Percentiles rank a stretch among this genome's conserved stretches.
These are phyloP conservation scores for Hydroisotoma schaefferi DNA, from an alignment of 2,888 invertebrate genomes.

Conservation along the genomic window DNA sequence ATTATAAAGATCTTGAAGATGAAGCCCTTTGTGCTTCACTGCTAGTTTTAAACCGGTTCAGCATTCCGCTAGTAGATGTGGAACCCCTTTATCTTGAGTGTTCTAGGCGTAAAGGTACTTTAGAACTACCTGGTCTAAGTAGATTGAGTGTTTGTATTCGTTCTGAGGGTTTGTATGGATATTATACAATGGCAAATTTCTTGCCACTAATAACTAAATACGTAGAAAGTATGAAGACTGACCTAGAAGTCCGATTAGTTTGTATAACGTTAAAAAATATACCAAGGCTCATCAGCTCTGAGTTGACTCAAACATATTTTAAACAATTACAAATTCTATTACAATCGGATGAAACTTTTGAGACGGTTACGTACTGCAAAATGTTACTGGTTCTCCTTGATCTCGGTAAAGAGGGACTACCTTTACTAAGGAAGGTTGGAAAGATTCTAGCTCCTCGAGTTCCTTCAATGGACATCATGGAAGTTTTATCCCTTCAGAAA, in stretches of 20 bases:
- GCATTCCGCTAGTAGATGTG: constrained; percentile 4
- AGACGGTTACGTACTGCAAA: constrained; percentile 36
- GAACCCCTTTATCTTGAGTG: constrained; percentile 39
- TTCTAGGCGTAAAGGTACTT: constrained; percentile 22
- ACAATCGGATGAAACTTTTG: constrained; percentile 11
- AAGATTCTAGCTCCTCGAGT: constrained; percentile 18
- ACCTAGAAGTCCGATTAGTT: constrained; percentile 30
- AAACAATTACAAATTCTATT: constrained; percentile 14
- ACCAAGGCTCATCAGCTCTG: neutral
- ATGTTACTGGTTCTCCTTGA: constrained; percentile 21
- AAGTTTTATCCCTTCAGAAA: constrained; percentile 33
- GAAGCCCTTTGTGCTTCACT: constrained; percentile 34
- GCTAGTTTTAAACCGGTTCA: neutral
- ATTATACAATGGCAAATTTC: constrained; percentile 22
- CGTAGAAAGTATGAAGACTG: constrained; percentile 29
- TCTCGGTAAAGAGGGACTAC: constrained; percentile 11
- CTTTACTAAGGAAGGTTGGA: constrained; percentile 23
- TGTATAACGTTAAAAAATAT: constrained; percentile 27
- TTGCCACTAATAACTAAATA: constrained; percentile 21
- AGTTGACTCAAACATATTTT: constrained; percentile 19
- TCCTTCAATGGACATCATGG: constrained; percentile 27
- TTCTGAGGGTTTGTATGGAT: constrained; percentile 28
- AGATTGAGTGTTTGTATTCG: constrained; percentile 30
- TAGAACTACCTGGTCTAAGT: constrained; percentile 34
- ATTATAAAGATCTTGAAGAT: constrained; percentile 33